Evolutionary conservation across 2,797 vertebrate genomes (phyloP).

Genomic region (Micromesistius poutassou): DNA sequence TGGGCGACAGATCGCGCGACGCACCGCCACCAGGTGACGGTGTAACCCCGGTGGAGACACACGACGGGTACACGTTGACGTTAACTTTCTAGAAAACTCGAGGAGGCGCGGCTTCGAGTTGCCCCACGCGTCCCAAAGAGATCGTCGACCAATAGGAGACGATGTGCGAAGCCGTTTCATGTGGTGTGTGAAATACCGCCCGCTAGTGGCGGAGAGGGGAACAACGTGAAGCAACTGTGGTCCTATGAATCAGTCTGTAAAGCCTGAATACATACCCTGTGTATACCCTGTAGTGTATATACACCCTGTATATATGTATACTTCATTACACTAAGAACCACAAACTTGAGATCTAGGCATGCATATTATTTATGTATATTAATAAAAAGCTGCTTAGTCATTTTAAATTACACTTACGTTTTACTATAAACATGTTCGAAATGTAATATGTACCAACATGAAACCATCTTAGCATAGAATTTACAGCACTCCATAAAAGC

Average conservation of each 20-base stretch:
- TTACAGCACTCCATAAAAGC: conserved; percentile 55
- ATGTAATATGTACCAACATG: conserved; percentile 68
- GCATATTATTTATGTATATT: neutral
- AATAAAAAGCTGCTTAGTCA: conserved; percentile 38
- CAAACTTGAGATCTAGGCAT: neutral
- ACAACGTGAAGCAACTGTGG: neutral
- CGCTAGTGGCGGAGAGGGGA: neutral
- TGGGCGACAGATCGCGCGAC: no score
- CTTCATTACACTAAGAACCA: no score
- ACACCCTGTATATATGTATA: no score
- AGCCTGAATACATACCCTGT: no score
- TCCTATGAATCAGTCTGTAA: no score
- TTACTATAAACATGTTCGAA: conserved; percentile 78
- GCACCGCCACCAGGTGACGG: no score
- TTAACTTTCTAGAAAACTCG: neutral
- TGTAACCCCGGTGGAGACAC: no score
- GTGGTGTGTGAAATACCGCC: neutral
- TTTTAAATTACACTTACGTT: conserved; percentile 73
- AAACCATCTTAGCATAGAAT: conserved; percentile 52
- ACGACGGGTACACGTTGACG: neutral
- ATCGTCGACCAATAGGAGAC: neutral
- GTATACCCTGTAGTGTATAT: no score
- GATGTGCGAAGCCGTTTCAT: neutral
- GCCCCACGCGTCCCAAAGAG: neutral
- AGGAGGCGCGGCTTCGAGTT: no score